Percentiles rank a stretch among this genome's conserved stretches.
Evolutionary conservation across 2,888 invertebrate species (phyloP).

Genomic region (Alloscopus bannaensis): DNA sequence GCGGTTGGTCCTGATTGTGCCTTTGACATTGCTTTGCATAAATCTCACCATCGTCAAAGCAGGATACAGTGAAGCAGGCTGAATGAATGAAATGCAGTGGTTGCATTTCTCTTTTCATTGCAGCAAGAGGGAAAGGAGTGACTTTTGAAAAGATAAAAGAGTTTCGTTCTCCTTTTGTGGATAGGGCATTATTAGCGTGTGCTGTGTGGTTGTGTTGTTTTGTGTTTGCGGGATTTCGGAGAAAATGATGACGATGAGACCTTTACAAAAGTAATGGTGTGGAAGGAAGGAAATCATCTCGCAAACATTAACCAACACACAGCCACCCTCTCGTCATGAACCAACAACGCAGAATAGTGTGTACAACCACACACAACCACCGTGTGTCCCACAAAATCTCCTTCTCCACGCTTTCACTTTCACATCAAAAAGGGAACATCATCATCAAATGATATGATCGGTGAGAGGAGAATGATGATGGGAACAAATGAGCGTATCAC

Average conservation of each 20-base stretch:
- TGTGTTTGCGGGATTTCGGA: too few species aligned
- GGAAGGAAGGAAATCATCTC: slow-evolving; percentile 33
- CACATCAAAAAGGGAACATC: too few species aligned
- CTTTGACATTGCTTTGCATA: slow-evolving; percentile 13
- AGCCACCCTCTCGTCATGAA: neutral
- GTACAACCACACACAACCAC: neutral
- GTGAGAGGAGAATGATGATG: neutral
- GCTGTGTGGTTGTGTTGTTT: too few species aligned
- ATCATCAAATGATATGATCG: neutral
- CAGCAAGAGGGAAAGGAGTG: too few species aligned
- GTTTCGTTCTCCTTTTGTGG: too few species aligned
- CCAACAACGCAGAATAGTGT: neutral
- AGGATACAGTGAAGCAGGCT: too few species aligned
- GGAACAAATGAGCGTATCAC: slow-evolving; percentile 13
- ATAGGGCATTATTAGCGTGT: too few species aligned
- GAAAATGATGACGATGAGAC: slow-evolving; percentile 37
- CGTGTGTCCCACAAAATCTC: too few species aligned
- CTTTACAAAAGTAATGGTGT: slow-evolving; percentile 34
- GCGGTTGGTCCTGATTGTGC: neutral
- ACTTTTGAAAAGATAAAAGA: too few species aligned
- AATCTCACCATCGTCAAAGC: too few species aligned
- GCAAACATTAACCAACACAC: neutral
- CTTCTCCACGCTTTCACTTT: neutral
- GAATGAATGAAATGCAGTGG: too few species aligned
- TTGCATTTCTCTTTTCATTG: too few species aligned